Base-by-base conservation (phyloP, 1,140 invertebrate species). In the Bombus superbus region DNA sequence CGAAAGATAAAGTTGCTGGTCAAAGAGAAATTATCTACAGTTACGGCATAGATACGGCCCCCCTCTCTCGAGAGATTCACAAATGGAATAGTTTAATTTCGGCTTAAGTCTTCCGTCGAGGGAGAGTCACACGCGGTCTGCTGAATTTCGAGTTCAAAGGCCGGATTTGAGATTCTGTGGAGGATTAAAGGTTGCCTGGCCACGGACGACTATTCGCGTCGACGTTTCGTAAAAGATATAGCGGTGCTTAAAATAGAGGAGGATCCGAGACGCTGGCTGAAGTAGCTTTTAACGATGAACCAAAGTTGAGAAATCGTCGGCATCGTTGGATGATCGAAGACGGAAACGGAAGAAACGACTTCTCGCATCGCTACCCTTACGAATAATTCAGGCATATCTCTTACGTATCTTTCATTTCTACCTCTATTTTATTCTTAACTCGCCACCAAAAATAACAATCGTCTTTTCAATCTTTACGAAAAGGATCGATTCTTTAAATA, bases 161-260 rank as follows among this genome's bases (percentile, higher is more conserved):
- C 83, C 68, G 83, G 83, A 72, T 73, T 81, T 40, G 57, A 73
- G 83, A 81, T 62, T 73, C 77, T 62, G 68, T 10, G 42, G 40
- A 18, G 83, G 83, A 80, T 81, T 85, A 81, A 85, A 85, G 77
- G 83, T 47, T 72, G 42, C 83, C 77, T 73, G 64, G 44, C 40
- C 66, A 35, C 47, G 47, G 47, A 77, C 81, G 81, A 83, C 71
- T 71, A 84, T 79, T 79, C 83, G 83, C 83, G 83, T 40, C 69
- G 83, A 66, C 83, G 68, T 85, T 85, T 85, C 83, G 83, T 64
- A 66, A 80, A 83, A 83, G 85, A 83, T 86, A 86, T 62, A 77
- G 73, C 64, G 72, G 28, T 35, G 85, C 85, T 86, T 86, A 86
- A 86, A 86, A 86, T 86, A 86, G 85, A 86, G 81, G 38, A 73